These are phyloP conservation scores for Okapia johnstoni DNA, from an alignment of 2,113 vertebrate genomes.

Conservation along the genomic window DNA sequence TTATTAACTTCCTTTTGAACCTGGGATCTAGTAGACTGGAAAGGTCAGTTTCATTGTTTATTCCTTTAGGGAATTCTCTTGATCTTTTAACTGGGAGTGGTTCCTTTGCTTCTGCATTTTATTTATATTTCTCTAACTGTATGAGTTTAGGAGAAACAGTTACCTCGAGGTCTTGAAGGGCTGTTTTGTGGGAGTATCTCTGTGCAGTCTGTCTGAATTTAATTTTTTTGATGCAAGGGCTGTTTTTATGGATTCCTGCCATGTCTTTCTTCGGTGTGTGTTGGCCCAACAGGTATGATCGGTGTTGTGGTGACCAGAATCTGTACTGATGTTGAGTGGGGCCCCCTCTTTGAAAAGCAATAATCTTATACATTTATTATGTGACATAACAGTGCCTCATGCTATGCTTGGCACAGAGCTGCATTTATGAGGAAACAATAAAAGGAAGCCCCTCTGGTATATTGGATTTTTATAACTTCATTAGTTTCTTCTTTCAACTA, in stretches of 20 bases:
- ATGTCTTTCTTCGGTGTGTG: background rate
- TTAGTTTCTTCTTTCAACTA: background rate
- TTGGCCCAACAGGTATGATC: background rate
- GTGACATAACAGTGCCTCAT: background rate
- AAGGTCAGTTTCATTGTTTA: background rate
- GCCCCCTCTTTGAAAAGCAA: background rate
- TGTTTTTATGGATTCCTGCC: background rate
- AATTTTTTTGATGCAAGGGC: background rate
- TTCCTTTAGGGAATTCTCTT: background rate
- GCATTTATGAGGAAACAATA: background rate
- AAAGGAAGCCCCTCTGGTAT: background rate
- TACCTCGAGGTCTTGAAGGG: background rate
- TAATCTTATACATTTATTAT: background rate
- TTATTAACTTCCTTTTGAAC: background rate
- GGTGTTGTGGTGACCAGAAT: background rate
- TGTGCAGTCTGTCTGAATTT: background rate
- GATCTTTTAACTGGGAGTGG: background rate
- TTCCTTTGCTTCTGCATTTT: background rate
- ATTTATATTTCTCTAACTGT: background rate
- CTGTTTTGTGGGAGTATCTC: background rate
- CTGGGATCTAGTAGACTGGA: rapidly evolving
- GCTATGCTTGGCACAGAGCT: background rate
- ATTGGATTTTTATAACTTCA: background rate
- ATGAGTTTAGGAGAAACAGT: background rate
- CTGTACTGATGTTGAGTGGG: background rate